Base-by-base conservation (phyloP, 1,140 invertebrate species). In the Orussus abietinus region DNA sequence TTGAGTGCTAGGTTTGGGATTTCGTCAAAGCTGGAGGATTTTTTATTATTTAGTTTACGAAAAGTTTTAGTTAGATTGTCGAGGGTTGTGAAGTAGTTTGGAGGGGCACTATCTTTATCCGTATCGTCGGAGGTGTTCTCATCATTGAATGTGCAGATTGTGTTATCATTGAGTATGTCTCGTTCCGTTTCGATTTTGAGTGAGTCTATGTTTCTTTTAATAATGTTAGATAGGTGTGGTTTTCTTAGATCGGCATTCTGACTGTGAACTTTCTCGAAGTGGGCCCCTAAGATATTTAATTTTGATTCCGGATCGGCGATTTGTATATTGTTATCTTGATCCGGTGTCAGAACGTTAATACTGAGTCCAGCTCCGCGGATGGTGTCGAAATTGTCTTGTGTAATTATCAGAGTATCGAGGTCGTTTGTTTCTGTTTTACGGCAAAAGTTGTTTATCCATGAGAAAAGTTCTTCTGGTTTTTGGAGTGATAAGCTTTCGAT, bases 381-480 rank as follows among this genome's bases (percentile, higher is more conserved):
- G 41, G 7, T n/a, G 11, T 22, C 9, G 32, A 9, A 12, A 22
- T 40, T 29, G 15, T 30, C 37, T 2, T 14, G 7, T 2, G 21
- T 9, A 6, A 45, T 36, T 14, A 13, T 10, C 11, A 45, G 10
- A 17, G 14, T 29, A 13, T 11, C 14, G 11, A 49, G 40, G 19
- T 22, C 12, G 7, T 30, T n/a, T 39, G 21, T 47, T 15, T 36
- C 22, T 21, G 42, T 43, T 3, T 21, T 29, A 15, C 29, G 22
- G 5, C 42, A 42, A 4, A 48, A 33, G 36, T 43, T 34, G 17
- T 48, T 44, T 4, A 53, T 22, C 4, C 15, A 19, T 5, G 50
- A 42, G 25, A 52, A 52, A 43, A 40, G 0, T 40, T 45, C 7
- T 21, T 19, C 1, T 37, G 38, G 19, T 51, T 35, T 13, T 26